Conservation (phyloP, 92 coral and sea anemone genomes). For the Galaxea fascicularis region DNA sequence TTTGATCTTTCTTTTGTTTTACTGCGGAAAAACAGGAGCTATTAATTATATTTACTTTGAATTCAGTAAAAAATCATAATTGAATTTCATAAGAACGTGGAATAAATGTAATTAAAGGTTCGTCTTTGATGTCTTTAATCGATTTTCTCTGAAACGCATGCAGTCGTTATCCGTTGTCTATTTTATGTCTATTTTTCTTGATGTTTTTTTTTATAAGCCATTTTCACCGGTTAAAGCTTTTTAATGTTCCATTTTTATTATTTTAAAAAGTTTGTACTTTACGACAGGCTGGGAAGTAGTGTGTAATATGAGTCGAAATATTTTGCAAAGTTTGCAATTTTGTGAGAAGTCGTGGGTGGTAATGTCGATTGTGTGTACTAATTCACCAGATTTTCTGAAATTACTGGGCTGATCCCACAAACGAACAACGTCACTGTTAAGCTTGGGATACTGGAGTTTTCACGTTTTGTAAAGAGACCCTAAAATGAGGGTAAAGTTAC, state of each 20-base stretch:
- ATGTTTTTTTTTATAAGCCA: no score
- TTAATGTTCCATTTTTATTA: not conserved
- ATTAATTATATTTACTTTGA: not conserved
- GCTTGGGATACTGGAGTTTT: no score
- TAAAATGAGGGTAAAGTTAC: no score
- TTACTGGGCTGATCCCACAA: no score
- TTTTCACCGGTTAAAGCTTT: no score
- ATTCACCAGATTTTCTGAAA: not conserved
- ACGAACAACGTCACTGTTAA: no score
- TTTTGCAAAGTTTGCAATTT: not conserved
- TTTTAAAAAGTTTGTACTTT: not conserved
- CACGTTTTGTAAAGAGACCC: no score
- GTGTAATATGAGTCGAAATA: not conserved
- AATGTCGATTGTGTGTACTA: not conserved
- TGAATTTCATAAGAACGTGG: not conserved
- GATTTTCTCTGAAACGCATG: not conserved
- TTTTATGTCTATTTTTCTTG: no score
- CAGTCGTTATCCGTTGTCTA: not conserved
- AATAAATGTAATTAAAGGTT: conserved; percentile 22
- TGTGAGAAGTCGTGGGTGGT: not conserved
- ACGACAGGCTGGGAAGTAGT: not conserved
- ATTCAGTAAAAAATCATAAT: conserved; percentile 12
- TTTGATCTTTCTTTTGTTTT: no score
- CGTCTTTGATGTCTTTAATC: not conserved
- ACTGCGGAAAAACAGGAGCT: not conserved